Evolutionary conservation across 2,888 invertebrate species (phyloP), one percentile per base, ranked within the genome.

Genomic region (Lepidocyrtoides sp.): DNA sequence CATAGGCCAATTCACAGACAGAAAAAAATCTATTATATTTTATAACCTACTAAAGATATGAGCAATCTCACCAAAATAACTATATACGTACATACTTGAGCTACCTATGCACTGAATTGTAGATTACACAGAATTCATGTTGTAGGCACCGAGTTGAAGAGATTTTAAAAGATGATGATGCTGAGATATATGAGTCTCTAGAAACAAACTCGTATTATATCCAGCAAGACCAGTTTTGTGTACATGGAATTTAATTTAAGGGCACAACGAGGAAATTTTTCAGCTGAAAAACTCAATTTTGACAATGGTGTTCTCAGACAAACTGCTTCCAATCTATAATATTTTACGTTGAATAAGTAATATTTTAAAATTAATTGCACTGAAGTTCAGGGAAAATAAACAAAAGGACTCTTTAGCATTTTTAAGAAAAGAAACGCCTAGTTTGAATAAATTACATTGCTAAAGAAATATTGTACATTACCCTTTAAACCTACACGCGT

Each of bases 181-280:
- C 12, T 48, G 20, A 41, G 20, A 75, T 48, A 75, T 44, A 48
- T 17, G 44, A 48, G 48, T 75, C 26, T 44, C 0, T 4, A n/a
- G 29, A 69, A n/a, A 14, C 44, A 44, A 26, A 26, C 14, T 14
- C 14, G n/a, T 48, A 23, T 66, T 41, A 12, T 69, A 84, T 84
- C 69, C 82, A 60, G 60, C 41, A 75, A 17, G 86, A 86, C 86
- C 86, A 86, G 86, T 86, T 86, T 86, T 44, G 75, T 36, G 12
- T 32, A 32, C 32, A 26, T 83, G 63, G 82, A 26, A 84, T 84
- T 69, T 51, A 29, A 69, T 84, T 36, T 66, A 57, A 57, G 36
- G 20, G 17, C 36, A n/a, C 23, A 41, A 57, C 20, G 23, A 57
- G 54, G 17, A 32, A 57, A 72, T 72, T 85, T 36, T 75, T 85